These are phyloP conservation scores for Hephaestus fuliginosus DNA, from an alignment of 2,797 vertebrate genomes.

Conservation along the genomic window DNA sequence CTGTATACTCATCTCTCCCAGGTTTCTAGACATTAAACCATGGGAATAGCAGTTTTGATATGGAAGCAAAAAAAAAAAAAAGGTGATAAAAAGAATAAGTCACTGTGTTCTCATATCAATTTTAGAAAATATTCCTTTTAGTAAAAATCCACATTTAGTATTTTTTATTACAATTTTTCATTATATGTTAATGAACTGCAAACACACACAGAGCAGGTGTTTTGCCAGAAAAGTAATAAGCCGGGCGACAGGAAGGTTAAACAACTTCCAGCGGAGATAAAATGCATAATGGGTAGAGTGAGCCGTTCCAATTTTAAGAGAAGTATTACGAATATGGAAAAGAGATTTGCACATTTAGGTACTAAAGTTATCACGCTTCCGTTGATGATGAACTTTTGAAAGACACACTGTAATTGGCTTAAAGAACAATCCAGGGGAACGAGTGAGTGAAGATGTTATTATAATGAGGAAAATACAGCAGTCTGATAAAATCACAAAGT, in stretches of 20 bases:
- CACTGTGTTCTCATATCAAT: not conserved
- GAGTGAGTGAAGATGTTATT: constrained; percentile 9
- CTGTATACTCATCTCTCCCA: not conserved
- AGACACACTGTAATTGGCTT: constrained; percentile 55
- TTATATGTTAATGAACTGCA: constrained; percentile 48
- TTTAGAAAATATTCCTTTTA: constrained; percentile 18
- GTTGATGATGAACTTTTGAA: constrained; percentile 38
- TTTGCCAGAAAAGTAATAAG: constrained; percentile 52
- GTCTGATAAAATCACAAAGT: constrained; percentile 14
- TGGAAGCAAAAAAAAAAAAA: constrained; percentile 16
- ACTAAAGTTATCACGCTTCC: constrained; percentile 47
- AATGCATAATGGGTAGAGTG: constrained; percentile 43
- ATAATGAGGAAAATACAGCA: not conserved
- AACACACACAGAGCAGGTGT: constrained; percentile 46
- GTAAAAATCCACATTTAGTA: constrained; percentile 26
- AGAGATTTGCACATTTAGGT: constrained; percentile 41
- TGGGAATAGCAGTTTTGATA: not conserved
- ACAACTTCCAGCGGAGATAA: constrained; percentile 47
- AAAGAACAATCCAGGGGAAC: constrained; percentile 26
- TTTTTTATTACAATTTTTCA: constrained; percentile 27
- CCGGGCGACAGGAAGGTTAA: constrained; percentile 50
- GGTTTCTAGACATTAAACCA: not conserved
- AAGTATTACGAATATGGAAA: constrained; percentile 26
- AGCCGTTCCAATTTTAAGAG: constrained; percentile 29
- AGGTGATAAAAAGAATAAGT: not conserved